A percentile compares a stretch with the other conserved stretches of the same genome.
Evolutionary conservation across 2,797 vertebrate species (phyloP).

Genomic region (Limosa lapponica): DNA sequence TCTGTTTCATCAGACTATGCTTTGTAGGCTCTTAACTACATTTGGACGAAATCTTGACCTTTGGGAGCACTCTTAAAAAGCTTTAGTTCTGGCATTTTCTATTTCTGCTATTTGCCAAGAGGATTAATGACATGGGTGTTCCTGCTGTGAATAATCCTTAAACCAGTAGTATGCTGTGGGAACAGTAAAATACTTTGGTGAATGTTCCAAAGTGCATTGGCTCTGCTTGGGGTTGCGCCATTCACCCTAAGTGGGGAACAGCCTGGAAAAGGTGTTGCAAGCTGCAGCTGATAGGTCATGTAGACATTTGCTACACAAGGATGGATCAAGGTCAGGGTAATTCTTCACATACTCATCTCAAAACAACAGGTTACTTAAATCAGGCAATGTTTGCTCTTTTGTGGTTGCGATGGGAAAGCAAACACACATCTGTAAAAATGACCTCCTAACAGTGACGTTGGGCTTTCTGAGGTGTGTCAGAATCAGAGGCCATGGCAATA

Average conservation of each 20-base stretch:
- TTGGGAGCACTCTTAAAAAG: not conserved
- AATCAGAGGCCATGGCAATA: not conserved
- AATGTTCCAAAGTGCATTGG: not conserved
- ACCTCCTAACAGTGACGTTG: not conserved
- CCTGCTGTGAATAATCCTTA: not conserved
- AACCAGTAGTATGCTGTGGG: not conserved
- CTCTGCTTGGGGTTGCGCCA: not conserved
- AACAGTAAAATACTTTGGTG: not conserved
- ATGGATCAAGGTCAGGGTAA: not conserved
- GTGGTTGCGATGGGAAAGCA: not conserved
- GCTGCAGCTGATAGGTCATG: not conserved
- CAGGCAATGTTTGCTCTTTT: not conserved
- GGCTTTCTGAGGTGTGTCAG: not conserved
- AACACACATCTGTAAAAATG: not conserved
- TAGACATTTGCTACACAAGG: not conserved
- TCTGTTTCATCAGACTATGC: not conserved
- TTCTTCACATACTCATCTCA: not conserved
- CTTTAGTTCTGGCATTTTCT: not conserved
- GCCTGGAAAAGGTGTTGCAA: not conserved
- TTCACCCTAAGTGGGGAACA: not conserved
- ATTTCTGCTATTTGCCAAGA: not conserved
- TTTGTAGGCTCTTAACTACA: fast-evolving
- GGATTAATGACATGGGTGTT: not conserved
- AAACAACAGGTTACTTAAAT: not conserved
- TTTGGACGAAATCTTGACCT: not conserved